Conservation (phyloP, 2,113 vertebrate species). For the Natator depressus region DNA sequence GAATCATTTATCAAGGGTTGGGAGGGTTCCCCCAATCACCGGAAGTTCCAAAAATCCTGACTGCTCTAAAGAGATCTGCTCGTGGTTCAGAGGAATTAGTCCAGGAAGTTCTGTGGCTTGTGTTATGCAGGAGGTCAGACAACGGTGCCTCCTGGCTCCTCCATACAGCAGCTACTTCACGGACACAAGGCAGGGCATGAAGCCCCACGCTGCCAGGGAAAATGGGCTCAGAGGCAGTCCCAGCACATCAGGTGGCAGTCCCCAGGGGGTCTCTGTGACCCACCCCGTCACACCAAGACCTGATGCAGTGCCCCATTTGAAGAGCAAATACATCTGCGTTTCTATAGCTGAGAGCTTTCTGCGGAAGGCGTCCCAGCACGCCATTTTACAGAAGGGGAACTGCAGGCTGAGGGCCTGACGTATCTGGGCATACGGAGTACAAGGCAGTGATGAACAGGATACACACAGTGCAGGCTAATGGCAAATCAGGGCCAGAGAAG, state of each 20-base stretch:
- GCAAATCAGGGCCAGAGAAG: neutral
- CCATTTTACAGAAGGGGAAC: neutral
- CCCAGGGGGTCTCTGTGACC: too few species aligned
- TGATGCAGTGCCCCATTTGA: neutral
- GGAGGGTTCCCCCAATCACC: neutral
- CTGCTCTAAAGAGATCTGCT: neutral
- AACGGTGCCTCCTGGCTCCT: neutral
- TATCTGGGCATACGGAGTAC: too few species aligned
- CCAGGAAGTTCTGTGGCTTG: neutral
- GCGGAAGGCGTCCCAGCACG: neutral
- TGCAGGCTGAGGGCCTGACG: neutral
- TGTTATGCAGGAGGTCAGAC: neutral
- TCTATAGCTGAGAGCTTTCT: neutral
- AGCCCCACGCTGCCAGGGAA: too few species aligned
- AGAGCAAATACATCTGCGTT: neutral
- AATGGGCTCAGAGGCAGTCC: too few species aligned
- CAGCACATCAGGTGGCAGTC: too few species aligned
- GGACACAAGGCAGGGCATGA: too few species aligned
- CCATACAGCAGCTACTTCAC: too few species aligned
- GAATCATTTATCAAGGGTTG: neutral
- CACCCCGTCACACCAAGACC: too few species aligned
- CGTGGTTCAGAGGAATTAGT: accelerated
- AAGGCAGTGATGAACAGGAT: too few species aligned
- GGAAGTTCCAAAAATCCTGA: neutral
- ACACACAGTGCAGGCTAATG: neutral